Evolutionary conservation across 2,797 vertebrate species (phyloP).

Genomic region (Anguilla pacifica): DNA sequence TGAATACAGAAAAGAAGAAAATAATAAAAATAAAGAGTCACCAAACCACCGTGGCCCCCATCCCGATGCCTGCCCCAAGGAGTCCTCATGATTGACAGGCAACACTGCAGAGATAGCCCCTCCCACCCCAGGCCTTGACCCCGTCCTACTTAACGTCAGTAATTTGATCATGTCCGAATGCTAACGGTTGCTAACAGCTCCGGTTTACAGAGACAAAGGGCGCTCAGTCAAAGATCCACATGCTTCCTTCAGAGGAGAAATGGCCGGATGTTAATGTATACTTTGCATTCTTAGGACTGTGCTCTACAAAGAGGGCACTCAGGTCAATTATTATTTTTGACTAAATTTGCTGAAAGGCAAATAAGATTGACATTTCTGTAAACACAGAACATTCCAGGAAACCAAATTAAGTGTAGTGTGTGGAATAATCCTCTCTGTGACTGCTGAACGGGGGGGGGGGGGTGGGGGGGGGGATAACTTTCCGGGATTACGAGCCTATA

Average conservation of each 20-base stretch:
- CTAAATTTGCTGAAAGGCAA: too few relatives aligned
- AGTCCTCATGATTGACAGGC: not conserved
- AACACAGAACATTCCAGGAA: not conserved
- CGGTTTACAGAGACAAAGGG: slow-evolving; percentile 67
- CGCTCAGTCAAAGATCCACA: slow-evolving; percentile 60
- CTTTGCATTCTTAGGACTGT: not conserved
- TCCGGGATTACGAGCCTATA: not conserved
- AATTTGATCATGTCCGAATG: slow-evolving; percentile 68
- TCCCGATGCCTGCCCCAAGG: not conserved
- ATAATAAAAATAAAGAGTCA: not conserved
- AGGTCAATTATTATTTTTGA: slow-evolving; percentile 56
- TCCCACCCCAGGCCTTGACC: not conserved
- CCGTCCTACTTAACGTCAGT: slow-evolving; percentile 10
- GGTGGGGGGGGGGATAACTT: not conserved
- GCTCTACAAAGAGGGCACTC: slow-evolving; percentile 47
- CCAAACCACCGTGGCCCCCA: not conserved
- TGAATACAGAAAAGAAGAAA: not conserved
- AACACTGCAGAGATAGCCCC: not conserved
- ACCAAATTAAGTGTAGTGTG: not conserved
- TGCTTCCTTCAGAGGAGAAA: slow-evolving; percentile 46
- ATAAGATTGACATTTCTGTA: slow-evolving; percentile 2
- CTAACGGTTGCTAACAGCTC: slow-evolving; percentile 67
- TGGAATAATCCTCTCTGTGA: not conserved
- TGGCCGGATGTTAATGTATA: not conserved
- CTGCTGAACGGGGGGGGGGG: not conserved